Conservation (phyloP, 1,140 invertebrate species). For the Ylistrum balloti region DNA sequence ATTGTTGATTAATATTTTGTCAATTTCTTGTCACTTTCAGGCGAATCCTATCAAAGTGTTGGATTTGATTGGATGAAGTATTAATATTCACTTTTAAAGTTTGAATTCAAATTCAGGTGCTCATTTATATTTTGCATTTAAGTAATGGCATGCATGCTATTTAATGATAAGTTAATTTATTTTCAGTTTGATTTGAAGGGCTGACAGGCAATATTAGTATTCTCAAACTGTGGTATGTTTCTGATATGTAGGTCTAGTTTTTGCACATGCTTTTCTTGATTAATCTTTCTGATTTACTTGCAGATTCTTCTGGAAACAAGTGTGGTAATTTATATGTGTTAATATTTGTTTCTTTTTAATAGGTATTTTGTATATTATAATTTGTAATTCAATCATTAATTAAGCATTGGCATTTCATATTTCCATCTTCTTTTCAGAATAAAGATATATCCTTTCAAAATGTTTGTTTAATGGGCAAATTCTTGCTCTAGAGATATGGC, state of each 20-base stretch:
- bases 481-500: background rate
- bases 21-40: constrained; percentile 41
- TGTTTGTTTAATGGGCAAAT: background rate
- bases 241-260: background rate
- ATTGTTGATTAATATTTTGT: constrained; percentile 40
- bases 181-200: background rate
- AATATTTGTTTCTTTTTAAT: constrained; percentile 6
- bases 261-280: background rate
- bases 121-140: background rate
- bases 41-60: background rate
- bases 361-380: background rate
- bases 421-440: background rate
- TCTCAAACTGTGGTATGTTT: background rate
- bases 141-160: background rate
- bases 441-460: constrained; percentile 9
- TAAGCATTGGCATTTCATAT: background rate
- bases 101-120: background rate
- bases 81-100: constrained; percentile 37
- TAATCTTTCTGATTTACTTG: background rate
- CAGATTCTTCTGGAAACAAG: background rate
- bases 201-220: background rate
- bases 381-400: background rate
- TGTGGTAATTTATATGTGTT: constrained; percentile 29
- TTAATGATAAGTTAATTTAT: too few relatives aligned
- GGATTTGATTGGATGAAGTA: background rate